Base-by-base conservation (phyloP, 2,797 vertebrate genomes). In the Lepus oiostolus region DNA sequence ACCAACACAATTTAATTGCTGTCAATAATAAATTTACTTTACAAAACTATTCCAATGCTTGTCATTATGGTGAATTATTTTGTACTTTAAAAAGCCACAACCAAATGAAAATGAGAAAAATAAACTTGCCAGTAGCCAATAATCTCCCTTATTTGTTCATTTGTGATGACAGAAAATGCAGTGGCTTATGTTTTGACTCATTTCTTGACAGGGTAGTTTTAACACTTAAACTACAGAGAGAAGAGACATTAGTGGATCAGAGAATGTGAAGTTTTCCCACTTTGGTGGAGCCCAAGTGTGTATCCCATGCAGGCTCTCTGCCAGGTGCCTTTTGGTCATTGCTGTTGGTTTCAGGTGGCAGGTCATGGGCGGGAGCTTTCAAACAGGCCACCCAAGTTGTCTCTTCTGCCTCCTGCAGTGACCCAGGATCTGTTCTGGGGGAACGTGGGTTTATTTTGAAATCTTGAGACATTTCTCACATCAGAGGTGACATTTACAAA, bases 1-100 rank as follows among this genome's bases (percentile, higher is more conserved):
- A 74, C 30, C 60, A 71, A 32, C 4, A 9, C 75, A 19, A 72
- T 47, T 14, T 47, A 88, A 82, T n/a, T 74, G 21, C 67, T 74
- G 52, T 79, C n/a, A 8, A 75, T 76, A 86, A 89, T 81, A 42
- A 70, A 81, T 54, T 89, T 80, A 74, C 75, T 65, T 94, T 26
- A 42, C 71, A 85, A 88, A 83, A 86, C 89, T 88, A 88, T 50
- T 72, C 52, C 19, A 47, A 10, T 81, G 62, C 62, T 80, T 88
- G 22, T 85, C 76, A 75, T 60, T n/a, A 84, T 58, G 67, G 54
- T 62, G 62, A 86, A 81, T 47, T 83, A 68, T 26, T 83, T 83
- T 84, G 70, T 72, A 77, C 95, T 60, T 95, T 92, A 95, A 95
- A 93, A 92, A 89, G 80, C 60, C 21, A 60, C 68, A 83, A 72